Percentiles rank a stretch among this genome's conserved stretches.
phyloP scores from a whole-genome alignment of 2,888 invertebrate species.

The Phyllotreta striolata region DNA sequence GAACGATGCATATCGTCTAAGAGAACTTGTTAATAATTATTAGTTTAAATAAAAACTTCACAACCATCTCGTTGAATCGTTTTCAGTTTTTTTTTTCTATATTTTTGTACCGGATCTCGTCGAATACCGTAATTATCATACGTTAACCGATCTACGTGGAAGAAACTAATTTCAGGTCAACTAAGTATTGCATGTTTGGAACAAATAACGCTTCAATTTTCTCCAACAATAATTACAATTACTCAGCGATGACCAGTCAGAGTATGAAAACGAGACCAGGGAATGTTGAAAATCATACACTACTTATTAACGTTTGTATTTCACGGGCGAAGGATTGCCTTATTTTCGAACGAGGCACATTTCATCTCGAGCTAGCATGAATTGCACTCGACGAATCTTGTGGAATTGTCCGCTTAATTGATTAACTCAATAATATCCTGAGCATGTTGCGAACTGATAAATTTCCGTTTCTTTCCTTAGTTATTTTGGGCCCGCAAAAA shows the following conservation, averaged over 20 bases:
- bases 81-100: constrained; percentile 5
- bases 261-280: constrained; percentile 8
- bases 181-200: constrained; percentile 18
- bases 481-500: too few species aligned
- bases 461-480: too few species aligned
- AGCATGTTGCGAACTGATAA: too few species aligned
- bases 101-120: constrained; percentile 11
- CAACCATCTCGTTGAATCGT: constrained; percentile 15
- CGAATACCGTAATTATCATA: constrained; percentile 18
- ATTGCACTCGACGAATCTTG: too few species aligned
- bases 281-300: too few species aligned
- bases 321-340: too few species aligned
- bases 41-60: constrained; percentile 10
- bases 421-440: too few species aligned
- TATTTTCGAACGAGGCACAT: too few species aligned
- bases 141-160: constrained; percentile 17
- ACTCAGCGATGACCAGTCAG: constrained; percentile 11
- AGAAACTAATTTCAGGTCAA: constrained; percentile 20
- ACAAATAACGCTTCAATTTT: constrained; percentile 20
- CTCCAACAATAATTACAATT: constrained; percentile 18
- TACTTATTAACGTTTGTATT: too few species aligned
- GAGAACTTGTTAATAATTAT: constrained; percentile 18
- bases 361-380: too few species aligned
- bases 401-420: too few species aligned
- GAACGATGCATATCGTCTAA: too few species aligned